These are phyloP conservation scores for Phallusia fumigata DNA, from an alignment of 23 tunicate species.

Conservation along the genomic window DNA sequence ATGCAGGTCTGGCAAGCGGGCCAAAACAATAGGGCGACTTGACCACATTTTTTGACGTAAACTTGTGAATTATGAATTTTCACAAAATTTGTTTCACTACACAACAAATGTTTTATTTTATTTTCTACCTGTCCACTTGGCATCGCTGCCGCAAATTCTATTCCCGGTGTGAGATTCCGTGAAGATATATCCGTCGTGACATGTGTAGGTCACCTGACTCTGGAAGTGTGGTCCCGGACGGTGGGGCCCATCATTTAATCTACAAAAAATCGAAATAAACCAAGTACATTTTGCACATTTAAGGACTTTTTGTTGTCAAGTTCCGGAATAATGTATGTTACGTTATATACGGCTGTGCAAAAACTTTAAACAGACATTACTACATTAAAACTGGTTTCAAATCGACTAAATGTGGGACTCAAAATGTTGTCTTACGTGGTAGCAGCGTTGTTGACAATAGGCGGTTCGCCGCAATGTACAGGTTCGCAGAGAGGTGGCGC, in stretches of 20 bases:
- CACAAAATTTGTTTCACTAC: too few species aligned
- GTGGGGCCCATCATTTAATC: slow-evolving; percentile 59
- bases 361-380: neutral
- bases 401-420: neutral
- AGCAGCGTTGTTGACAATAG: slow-evolving; percentile 39
- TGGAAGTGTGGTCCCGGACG: slow-evolving; percentile 42
- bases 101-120: neutral
- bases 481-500: slow-evolving; percentile 62
- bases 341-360: neutral
- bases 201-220: slow-evolving; percentile 43
- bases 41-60: too few species aligned
- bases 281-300: neutral
- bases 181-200: slow-evolving; percentile 57
- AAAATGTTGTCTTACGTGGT: slow-evolving; percentile 22
- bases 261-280: neutral
- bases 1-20: too few species aligned
- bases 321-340: neutral
- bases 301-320: too few species aligned
- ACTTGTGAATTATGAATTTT: too few species aligned
- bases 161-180: slow-evolving; percentile 12
- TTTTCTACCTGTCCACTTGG: slow-evolving; percentile 63
- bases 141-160: slow-evolving; percentile 43
- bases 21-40: too few species aligned
- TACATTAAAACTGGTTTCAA: neutral
- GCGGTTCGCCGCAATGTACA: slow-evolving; percentile 51